Conservation (phyloP, 2,797 vertebrate genomes). For the Discoglossus pictus region DNA sequence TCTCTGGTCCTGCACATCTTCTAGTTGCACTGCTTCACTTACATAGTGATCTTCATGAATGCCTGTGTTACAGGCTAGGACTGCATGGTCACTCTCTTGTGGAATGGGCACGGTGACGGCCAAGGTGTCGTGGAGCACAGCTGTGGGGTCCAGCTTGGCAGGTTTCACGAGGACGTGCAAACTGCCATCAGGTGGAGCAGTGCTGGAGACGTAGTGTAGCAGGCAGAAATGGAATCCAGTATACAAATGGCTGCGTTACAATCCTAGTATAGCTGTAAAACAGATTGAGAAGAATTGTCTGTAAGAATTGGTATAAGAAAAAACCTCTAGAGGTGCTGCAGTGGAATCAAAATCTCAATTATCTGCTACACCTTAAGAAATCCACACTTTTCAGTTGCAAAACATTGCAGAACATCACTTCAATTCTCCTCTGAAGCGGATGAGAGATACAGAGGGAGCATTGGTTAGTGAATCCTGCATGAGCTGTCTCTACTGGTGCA, state of each 20-base stretch:
- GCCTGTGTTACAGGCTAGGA: conserved; percentile 65
- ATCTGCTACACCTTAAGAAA: no score
- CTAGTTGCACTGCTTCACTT: conserved; percentile 74
- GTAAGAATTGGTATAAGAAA: no score
- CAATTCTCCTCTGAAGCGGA: no score
- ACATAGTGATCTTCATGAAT: conserved; percentile 81
- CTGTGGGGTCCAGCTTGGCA: conserved; percentile 96
- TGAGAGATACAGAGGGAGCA: no score
- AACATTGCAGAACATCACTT: no score
- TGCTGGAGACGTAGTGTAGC: conserved; percentile 58
- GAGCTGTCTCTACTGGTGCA: no score
- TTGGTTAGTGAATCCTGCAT: no score
- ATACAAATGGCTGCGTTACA: conserved; percentile 4
- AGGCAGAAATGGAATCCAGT: conserved; percentile 36
- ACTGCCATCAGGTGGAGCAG: conserved; percentile 80
- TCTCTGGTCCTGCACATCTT: conserved; percentile 67
- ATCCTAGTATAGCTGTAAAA: conserved; percentile 55
- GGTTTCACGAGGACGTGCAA: conserved; percentile 81
- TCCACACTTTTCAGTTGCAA: no score
- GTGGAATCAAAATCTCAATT: no score
- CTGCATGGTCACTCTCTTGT: conserved; percentile 60
- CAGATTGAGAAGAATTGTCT: neutral
- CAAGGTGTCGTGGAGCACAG: conserved; percentile 76
- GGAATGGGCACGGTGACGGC: conserved; percentile 70
- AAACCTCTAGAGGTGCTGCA: no score